Conservation (phyloP, 53 echinoderm and acorn worm genomes). For the Paracentrotus lividus region DNA sequence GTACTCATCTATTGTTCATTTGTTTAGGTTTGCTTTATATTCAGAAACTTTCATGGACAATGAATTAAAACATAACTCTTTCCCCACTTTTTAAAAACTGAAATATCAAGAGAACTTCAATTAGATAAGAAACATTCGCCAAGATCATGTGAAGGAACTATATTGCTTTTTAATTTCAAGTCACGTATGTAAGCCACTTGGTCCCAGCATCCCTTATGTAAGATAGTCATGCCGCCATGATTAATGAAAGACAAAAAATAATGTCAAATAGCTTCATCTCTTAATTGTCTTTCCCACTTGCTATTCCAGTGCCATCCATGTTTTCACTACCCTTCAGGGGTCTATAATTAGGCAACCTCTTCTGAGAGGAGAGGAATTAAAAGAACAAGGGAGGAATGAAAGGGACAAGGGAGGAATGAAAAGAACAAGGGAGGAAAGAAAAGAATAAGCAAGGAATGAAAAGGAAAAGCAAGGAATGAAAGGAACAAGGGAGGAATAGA, state of each 20-base stretch:
- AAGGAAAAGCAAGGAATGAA: no score
- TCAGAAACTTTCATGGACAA: background rate
- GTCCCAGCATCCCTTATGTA: background rate
- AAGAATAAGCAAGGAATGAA: no score
- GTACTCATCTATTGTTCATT: background rate
- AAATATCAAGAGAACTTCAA: background rate
- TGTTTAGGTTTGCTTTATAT: background rate
- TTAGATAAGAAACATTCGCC: background rate
- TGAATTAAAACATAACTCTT: background rate
- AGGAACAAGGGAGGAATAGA: no score
- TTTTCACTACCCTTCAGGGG: constrained; percentile 8
- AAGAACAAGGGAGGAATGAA: constrained; percentile 45
- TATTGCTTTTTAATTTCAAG: background rate
- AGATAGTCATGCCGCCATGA: constrained; percentile 1
- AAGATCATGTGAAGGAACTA: background rate
- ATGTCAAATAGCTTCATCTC: constrained; percentile 27
- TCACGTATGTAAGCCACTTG: background rate
- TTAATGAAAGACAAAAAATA: background rate
- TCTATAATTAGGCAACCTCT: constrained; percentile 35
- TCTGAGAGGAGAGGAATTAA: constrained; percentile 25
- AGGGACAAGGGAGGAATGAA: no score
- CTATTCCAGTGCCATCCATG: background rate
- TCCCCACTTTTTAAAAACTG: background rate
- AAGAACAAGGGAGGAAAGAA: no score
- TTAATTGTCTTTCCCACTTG: constrained; percentile 5